Evolutionary conservation across 2,113 vertebrate genomes (phyloP), one percentile per base, ranked within the genome.

Genomic region (Corydoras sp.): DNA sequence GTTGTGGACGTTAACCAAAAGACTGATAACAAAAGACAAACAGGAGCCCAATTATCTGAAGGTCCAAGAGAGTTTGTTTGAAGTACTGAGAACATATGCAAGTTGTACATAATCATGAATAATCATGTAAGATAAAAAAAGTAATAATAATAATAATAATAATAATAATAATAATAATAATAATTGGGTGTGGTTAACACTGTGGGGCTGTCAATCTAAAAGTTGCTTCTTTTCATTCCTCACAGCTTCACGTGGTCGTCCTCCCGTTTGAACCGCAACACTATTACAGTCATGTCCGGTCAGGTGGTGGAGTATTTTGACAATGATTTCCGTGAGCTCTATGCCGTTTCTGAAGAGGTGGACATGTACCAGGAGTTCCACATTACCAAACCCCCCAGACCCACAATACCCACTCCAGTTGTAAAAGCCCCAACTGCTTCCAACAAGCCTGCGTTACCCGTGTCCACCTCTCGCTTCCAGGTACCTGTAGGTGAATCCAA

Each of bases 211-310:
- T 43, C 35, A 4, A 8, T 43, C 35, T 43, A 43, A 43, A 43
- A 43, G 35, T 8, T 43, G 35, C 35, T 43, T 43, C 35, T 43
- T 43, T 18, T 32, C 35, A 5, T 14, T 55, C 79, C 78, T 8
- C 73, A 10, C 75, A 99, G 96, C 80, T 98, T 98, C 79, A 97
- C 95, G 0, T 99, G 96, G 96, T 93, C 84, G 43, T 92, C 94
- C 11, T 94, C 93, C 2, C 90, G 94, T 14, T 80, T 96, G 70
- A 92, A 98, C 87, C 88, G 96, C 79, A 97, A 93, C 81, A 90
- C 88, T 3, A 87, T 98, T 68, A 92, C 96, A 0, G 87, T 97
- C 54, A 90, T 98, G 87, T 90, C 93, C 0, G 96, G 96, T 30
- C 95, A 98, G 51, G 83, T 92, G 0, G 88, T 94, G 58, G 95